Conservation (phyloP, 2,888 invertebrate genomes). For the Luffia ferchaultella region DNA sequence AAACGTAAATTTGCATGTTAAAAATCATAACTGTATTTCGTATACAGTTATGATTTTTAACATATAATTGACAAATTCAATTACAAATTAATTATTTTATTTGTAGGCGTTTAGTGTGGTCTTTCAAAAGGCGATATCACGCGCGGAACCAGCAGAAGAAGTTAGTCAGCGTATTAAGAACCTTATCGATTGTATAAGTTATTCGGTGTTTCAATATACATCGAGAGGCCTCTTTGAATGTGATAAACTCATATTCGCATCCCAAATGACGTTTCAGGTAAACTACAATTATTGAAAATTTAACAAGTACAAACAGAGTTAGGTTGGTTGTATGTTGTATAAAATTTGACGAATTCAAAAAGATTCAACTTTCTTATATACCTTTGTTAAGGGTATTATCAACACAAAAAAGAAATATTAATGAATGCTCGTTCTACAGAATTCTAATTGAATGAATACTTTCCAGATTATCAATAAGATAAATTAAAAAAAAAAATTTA, state of each 20-base stretch:
- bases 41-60: not conserved
- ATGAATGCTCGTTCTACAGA: no score
- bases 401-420: no score
- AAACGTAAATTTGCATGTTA: not conserved
- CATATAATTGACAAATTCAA: constrained; percentile 1
- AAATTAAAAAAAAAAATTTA: no score
- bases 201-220: constrained; percentile 94
- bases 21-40: not conserved
- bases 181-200: constrained; percentile 93
- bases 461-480: no score
- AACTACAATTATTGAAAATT: constrained; percentile 4
- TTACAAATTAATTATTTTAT: constrained; percentile 6
- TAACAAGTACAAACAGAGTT: no score
- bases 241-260: constrained; percentile 94
- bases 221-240: constrained; percentile 94
- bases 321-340: not conserved
- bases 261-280: constrained; percentile 96
- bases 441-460: no score
- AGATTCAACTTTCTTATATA: no score
- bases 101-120: constrained; percentile 96
- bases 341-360: no score
- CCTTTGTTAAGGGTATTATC: no score
- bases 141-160: constrained; percentile 82
- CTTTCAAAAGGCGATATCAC: constrained; percentile 94
- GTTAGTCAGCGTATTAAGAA: constrained; percentile 83